Evolutionary conservation across 2,888 invertebrate species (phyloP), one percentile per base, ranked within the genome.

Genomic region (Entomobrya multifasciata): DNA sequence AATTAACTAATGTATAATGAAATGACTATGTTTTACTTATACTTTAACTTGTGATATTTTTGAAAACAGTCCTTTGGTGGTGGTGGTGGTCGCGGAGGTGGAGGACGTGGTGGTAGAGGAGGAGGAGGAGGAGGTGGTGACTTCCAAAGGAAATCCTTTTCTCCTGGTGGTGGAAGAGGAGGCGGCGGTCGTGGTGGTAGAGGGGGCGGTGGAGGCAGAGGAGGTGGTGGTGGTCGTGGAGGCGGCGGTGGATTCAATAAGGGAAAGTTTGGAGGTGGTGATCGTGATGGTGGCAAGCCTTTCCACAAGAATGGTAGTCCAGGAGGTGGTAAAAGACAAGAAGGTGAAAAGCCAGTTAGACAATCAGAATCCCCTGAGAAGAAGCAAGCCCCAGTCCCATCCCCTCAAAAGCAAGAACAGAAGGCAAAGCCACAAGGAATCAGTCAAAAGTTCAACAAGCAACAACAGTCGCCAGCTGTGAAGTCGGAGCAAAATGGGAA

Each of bases 401-500:
- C n/a, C n/a, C n/a, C n/a, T n/a, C 20, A 27, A 52, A 30, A 25
- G 36, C 55, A 25, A 27, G 49, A 10, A 8, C 30, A 27, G 6
- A 5, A 15, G 25, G 36, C 4, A 36, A 65, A 47, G 30, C 80
- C 76, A 55, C 76, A 47, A 2, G 81, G 55, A 1, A 78, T 62
- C 27, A 49, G 77, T 25, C 76, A 65, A 4, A 80, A 86, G 22
- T 15, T 86, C 13, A 65, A 70, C 3, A 82, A 76, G 36, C 27
- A 49, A 13, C n/a, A n/a, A n/a, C n/a, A n/a, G n/a, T 30, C 57
- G 1, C 78, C 70, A 52, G 49, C 4, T n/a, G 57, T 65, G 1
- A 78, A 87, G 49, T 57, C 72, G 17, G 72, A 83, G 20, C 62
- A 79, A 27, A 87, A 87, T 80, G 84, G 84, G 0, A 80, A 30